phyloP scores from a whole-genome alignment of 2,888 invertebrate genomes.

The Drosophila histrio region DNA sequence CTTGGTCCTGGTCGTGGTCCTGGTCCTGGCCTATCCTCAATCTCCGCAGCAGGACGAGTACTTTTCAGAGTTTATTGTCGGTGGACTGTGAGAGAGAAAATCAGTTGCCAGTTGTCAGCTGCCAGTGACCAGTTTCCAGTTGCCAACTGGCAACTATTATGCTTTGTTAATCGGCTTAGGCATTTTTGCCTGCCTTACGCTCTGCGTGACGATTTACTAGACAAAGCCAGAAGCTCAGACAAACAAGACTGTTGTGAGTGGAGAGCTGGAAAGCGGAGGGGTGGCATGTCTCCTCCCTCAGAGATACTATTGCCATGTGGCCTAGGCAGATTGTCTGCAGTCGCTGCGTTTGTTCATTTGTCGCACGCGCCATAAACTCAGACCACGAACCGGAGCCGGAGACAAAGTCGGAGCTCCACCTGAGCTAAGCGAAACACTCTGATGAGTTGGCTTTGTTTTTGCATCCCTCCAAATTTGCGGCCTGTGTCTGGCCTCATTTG shows the following conservation, averaged over 20 bases:
- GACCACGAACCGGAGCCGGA: slow-evolving; percentile 11
- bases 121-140: slow-evolving; percentile 17
- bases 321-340: slow-evolving; percentile 42
- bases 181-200: slow-evolving; percentile 53
- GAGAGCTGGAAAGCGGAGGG: neutral
- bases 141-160: slow-evolving; percentile 57
- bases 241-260: slow-evolving; percentile 47
- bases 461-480: slow-evolving; percentile 43
- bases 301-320: slow-evolving; percentile 53
- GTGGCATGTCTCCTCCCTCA: neutral
- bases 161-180: slow-evolving; percentile 77
- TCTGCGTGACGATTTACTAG: slow-evolving; percentile 62
- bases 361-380: slow-evolving; percentile 65
- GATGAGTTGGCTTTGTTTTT: slow-evolving; percentile 63
- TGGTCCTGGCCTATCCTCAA: slow-evolving; percentile 11
- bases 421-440: slow-evolving; percentile 25
- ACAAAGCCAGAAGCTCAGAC: slow-evolving; percentile 69
- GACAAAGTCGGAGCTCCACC: slow-evolving; percentile 15
- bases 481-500: slow-evolving; percentile 64
- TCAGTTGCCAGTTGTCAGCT: slow-evolving; percentile 30
- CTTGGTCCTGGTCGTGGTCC: neutral
- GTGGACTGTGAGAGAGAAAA: slow-evolving; percentile 24
- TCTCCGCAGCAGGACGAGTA: slow-evolving; percentile 13
- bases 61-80: slow-evolving; percentile 64
- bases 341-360: slow-evolving; percentile 68